A percentile compares a stretch with the other conserved stretches of the same genome.
Conservation (phyloP, 2,888 invertebrate species). For the Eilema depressum region DNA sequence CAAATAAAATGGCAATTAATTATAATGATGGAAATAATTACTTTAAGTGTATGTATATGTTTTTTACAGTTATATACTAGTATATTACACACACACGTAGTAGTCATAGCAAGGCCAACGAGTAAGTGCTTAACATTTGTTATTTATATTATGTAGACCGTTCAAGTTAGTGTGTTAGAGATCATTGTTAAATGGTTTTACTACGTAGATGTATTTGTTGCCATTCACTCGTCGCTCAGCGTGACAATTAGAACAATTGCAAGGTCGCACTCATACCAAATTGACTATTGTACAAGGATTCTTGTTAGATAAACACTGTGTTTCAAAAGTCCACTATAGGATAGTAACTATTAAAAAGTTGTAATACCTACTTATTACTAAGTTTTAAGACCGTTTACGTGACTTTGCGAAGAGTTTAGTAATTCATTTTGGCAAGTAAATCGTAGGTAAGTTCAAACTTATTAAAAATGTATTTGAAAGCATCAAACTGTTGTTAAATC, state of each 20-base stretch:
- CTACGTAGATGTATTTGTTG: constrained; percentile 65
- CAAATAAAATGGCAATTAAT: constrained; percentile 40
- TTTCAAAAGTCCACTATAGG: neutral
- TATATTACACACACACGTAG: constrained; percentile 25
- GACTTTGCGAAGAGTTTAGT: neutral
- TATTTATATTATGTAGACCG: constrained; percentile 57
- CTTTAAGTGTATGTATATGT: constrained; percentile 14
- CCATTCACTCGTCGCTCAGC: constrained; percentile 66
- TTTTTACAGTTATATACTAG: constrained; percentile 27
- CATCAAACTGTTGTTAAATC: neutral
- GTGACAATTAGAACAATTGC: constrained; percentile 64
- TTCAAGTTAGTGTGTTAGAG: constrained; percentile 56
- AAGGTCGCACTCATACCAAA: constrained; percentile 63
- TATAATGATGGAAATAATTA: constrained; percentile 45
- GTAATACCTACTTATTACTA: neutral
- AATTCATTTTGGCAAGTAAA: neutral
- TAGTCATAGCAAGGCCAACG: constrained; percentile 58
- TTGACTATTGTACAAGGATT: constrained; percentile 40
- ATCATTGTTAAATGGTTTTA: constrained; percentile 66
- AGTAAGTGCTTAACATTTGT: constrained; percentile 50
- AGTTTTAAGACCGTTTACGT: neutral
- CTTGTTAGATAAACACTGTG: constrained; percentile 35
- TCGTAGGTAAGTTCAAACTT: neutral
- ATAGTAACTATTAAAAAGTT: neutral
- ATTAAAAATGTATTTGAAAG: neutral